Percentiles rank a stretch among this genome's conserved stretches.
Conservation (phyloP, 2,113 vertebrate species). For the Pituophis catenifer region DNA sequence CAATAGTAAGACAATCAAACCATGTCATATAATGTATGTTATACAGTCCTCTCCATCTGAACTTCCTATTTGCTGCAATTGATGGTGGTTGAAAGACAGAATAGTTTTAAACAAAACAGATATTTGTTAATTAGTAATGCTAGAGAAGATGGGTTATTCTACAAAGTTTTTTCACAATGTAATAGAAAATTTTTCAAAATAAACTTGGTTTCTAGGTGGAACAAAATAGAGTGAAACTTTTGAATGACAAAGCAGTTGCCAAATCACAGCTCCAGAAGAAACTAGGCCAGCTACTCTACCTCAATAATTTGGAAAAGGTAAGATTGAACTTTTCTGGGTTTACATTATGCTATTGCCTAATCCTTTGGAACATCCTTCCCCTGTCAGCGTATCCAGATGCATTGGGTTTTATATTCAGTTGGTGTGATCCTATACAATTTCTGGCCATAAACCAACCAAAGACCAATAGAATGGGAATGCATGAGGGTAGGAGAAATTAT, state of each 20-base stretch:
- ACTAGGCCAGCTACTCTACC: constrained; percentile 93
- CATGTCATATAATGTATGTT: background rate
- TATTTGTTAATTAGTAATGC: background rate
- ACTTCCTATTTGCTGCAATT: background rate
- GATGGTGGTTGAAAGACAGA: background rate
- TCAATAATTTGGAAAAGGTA: constrained; percentile 96
- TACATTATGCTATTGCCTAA: background rate
- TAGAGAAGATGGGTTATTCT: background rate
- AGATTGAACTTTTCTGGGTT: background rate
- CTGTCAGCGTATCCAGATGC: background rate
- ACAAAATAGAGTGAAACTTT: constrained; percentile 90
- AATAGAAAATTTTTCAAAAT: background rate
- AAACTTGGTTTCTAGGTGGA: constrained; percentile 80
- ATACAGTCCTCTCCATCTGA: background rate
- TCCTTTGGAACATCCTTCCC: background rate
- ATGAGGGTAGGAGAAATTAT: background rate
- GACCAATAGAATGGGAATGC: background rate
- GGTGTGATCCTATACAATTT: background rate
- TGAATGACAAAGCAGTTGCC: constrained; percentile 93
- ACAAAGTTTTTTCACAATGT: background rate
- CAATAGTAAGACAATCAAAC: background rate
- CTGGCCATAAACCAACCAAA: background rate
- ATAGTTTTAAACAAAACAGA: background rate
- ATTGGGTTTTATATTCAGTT: background rate
- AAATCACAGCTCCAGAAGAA: constrained; percentile 97